Base-by-base conservation (phyloP, 23 tunicate genomes). In the Trididemnum clinides region DNA sequence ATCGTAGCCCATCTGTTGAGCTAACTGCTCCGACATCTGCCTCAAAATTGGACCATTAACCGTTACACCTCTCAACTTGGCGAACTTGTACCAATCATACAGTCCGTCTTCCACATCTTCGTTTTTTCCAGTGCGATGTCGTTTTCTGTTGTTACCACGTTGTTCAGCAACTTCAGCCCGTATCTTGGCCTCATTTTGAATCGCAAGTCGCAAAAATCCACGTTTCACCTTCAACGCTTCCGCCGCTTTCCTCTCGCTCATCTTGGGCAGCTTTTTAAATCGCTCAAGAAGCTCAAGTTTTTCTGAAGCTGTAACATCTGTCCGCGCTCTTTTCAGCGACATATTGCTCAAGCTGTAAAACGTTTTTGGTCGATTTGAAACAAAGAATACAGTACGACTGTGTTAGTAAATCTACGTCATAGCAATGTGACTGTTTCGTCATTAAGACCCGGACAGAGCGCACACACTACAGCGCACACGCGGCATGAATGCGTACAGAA, bases 201-300 rank as follows among this genome's bases (percentile, higher is more conserved):
- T 1, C 57, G 58, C 59, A 65, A 33, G 76, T 82, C 57, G 77
- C 77, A 82, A 64, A 64, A 82, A 65, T 38, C 86, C 86, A 64
- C 86, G 31, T 64, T 64, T 64, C 30, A 82, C 77, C 57, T 65
- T 65, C 76, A 82, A 39, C 37, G 58, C 58, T 36, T 82, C 86
- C 22, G 86, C 86, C 58, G 86, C 77, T 82, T 82, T 82, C 25
- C 86, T 35, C 79, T 82, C 77, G 77, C 86, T 82, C 77, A 82
- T 39, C 77, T 64, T 64, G 86, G 86, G 79, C 78, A 65, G 84
- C 84, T 78, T 78, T 23, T 78, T 78, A 54, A 54, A 51, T 78
- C 30, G 84, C 69, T 78, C 71, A 78, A 51, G 84, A 51, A 78
- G 34, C 54, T 78, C 69, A 51, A 51, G 71, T 54, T 78, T 78